Percentiles rank a stretch among this genome's conserved stretches.
phyloP scores from a whole-genome alignment of 1,140 invertebrate species.

The Nomia melanderi region DNA sequence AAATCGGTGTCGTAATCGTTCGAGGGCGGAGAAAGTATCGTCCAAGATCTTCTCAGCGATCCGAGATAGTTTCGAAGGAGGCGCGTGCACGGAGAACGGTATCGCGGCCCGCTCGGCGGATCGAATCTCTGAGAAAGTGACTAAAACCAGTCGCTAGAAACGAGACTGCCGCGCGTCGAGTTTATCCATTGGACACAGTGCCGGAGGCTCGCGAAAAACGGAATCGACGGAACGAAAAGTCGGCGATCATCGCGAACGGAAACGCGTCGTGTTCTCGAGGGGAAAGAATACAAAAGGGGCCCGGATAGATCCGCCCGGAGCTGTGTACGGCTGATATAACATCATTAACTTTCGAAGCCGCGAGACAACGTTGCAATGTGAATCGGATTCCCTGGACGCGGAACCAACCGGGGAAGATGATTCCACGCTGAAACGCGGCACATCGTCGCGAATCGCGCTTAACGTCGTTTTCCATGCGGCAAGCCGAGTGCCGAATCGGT shows the following conservation, averaged over 20 bases:
- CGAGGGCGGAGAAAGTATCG: constrained; percentile 62
- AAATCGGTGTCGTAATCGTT: constrained; percentile 56
- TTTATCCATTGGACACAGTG: too few relatives aligned
- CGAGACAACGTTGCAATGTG: too few relatives aligned
- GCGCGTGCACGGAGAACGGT: constrained; percentile 1
- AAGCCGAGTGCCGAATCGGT: not conserved
- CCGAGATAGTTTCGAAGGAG: constrained; percentile 28
- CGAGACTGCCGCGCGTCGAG: too few relatives aligned
- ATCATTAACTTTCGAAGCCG: too few relatives aligned
- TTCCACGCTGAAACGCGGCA: not conserved
- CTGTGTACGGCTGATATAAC: too few relatives aligned
- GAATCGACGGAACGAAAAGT: too few relatives aligned
- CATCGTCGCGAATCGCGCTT: not conserved
- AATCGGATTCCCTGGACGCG: not conserved
- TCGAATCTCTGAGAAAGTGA: not conserved
- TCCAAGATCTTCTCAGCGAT: constrained; percentile 17
- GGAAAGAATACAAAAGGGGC: too few relatives aligned
- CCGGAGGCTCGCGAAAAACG: too few relatives aligned
- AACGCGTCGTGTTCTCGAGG: too few relatives aligned
- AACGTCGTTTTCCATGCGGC: constrained; percentile 1
- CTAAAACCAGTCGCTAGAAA: too few relatives aligned
- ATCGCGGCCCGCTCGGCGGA: not conserved
- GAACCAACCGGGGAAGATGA: constrained; percentile 3
- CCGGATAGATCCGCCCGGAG: too few relatives aligned
- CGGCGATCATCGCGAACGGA: too few relatives aligned